A percentile compares a stretch with the other conserved stretches of the same genome.
These are phyloP conservation scores for Neoscelio sp. DNA, from an alignment of 2,888 invertebrate species.

Conservation along the genomic window DNA sequence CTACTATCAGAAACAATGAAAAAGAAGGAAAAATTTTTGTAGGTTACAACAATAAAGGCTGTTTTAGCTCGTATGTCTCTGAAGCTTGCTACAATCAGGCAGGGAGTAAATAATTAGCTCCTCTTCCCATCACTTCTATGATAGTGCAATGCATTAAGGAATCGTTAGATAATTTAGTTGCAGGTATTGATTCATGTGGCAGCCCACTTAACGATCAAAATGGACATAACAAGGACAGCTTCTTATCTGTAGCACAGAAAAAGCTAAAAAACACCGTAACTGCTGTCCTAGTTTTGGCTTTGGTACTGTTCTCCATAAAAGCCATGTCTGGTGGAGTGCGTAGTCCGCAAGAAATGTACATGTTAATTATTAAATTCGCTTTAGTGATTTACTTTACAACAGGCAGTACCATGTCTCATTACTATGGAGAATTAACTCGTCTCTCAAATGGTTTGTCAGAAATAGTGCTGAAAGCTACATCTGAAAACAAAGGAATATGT, in stretches of 20 bases:
- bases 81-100: constrained; percentile 43
- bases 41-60: constrained; percentile 37
- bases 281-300: constrained; percentile 40
- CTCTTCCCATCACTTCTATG: constrained; percentile 45
- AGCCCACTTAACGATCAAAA: constrained; percentile 11
- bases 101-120: constrained; percentile 48
- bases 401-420: constrained; percentile 53
- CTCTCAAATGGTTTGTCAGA: constrained; percentile 55
- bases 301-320: constrained; percentile 47
- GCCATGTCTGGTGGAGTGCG: constrained; percentile 45
- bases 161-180: constrained; percentile 50
- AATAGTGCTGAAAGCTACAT: constrained; percentile 48
- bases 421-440: constrained; percentile 50
- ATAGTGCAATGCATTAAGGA: constrained; percentile 51
- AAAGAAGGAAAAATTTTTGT: constrained; percentile 45
- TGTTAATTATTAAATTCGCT: constrained; percentile 49
- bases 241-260: constrained; percentile 46
- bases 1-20: constrained; percentile 35
- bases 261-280: constrained; percentile 40
- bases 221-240: constrained; percentile 16
- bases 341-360: constrained; percentile 43
- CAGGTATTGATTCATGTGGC: constrained; percentile 30
- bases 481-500: constrained; percentile 52
- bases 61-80: constrained; percentile 48
- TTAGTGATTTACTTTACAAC: constrained; percentile 50